Percentiles rank a stretch among this genome's conserved stretches.
These are phyloP conservation scores for Atlantisia rogersi DNA, from an alignment of 2,113 vertebrate species.

Conservation along the genomic window DNA sequence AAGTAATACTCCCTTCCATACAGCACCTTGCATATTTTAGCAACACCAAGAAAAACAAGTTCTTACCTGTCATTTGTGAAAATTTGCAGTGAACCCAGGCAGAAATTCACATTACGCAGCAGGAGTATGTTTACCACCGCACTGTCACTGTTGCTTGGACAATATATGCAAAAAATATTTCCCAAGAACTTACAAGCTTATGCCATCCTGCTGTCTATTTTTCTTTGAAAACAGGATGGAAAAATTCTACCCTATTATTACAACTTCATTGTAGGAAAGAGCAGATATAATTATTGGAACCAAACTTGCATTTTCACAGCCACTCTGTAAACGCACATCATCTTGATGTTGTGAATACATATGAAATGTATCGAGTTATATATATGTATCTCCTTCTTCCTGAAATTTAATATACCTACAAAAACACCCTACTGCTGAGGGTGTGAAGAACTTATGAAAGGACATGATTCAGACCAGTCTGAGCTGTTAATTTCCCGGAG, in stretches of 20 bases:
- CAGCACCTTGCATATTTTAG: not conserved
- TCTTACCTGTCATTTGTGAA: not conserved
- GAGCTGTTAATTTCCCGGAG: not conserved
- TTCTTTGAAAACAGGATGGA: not conserved
- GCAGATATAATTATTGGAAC: constrained; percentile 18
- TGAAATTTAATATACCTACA: not conserved
- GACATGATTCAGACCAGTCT: not conserved
- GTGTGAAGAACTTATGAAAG: not conserved
- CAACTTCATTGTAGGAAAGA: not conserved
- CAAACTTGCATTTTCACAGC: not conserved
- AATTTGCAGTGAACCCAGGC: not conserved
- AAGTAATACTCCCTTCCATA: not conserved
- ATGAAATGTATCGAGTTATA: not conserved
- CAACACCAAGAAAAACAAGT: not conserved
- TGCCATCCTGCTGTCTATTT: constrained; percentile 10
- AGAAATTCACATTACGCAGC: not conserved
- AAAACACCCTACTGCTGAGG: accelerated
- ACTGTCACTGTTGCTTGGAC: not conserved
- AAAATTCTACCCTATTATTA: constrained; percentile 29
- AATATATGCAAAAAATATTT: constrained; percentile 6
- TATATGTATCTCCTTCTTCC: not conserved
- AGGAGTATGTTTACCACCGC: not conserved
- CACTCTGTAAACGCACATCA: not conserved
- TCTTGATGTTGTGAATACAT: not conserved
- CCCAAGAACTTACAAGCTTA: not conserved